These are phyloP conservation scores for Oikopleura dioica DNA, from an alignment of 23 tunicate species.

Conservation along the genomic window DNA sequence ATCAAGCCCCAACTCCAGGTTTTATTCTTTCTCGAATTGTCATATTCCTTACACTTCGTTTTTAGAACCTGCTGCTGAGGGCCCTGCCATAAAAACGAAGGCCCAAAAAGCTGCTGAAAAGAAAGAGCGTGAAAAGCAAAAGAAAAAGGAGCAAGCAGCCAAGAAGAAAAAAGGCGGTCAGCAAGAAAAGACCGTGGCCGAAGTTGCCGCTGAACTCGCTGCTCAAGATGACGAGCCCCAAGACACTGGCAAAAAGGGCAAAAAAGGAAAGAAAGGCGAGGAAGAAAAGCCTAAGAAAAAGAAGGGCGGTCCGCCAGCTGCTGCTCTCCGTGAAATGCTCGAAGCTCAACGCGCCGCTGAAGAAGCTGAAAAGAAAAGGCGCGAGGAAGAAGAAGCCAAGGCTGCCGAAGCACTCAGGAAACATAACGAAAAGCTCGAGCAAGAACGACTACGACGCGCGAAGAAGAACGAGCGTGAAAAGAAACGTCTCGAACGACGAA, in stretches of 20 bases:
- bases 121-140: constrained; percentile 22
- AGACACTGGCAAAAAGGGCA: constrained; percentile 39
- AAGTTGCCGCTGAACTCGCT: neutral
- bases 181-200: neutral
- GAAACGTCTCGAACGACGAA: constrained; percentile 36
- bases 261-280: constrained; percentile 20
- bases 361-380: constrained; percentile 26
- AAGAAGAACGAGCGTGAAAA: constrained; percentile 59
- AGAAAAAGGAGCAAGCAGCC: constrained; percentile 20
- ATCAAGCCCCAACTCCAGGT: neutral
- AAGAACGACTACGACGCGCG: constrained; percentile 29
- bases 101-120: constrained; percentile 29
- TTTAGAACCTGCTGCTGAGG: constrained; percentile 20
- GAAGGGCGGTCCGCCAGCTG: neutral
- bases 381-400: constrained; percentile 21
- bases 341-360: constrained; percentile 29
- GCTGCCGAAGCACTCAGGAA: neutral
- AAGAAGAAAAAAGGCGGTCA: neutral
- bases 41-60: too few species aligned
- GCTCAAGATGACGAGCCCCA: neutral
- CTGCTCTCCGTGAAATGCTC: neutral
- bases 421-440: constrained; percentile 3
- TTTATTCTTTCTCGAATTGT: too few species aligned
- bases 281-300: constrained; percentile 9
- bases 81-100: constrained; percentile 15